These are phyloP conservation scores for Cinara cedri DNA, from an alignment of 2,888 invertebrate genomes.

Conservation along the genomic window DNA sequence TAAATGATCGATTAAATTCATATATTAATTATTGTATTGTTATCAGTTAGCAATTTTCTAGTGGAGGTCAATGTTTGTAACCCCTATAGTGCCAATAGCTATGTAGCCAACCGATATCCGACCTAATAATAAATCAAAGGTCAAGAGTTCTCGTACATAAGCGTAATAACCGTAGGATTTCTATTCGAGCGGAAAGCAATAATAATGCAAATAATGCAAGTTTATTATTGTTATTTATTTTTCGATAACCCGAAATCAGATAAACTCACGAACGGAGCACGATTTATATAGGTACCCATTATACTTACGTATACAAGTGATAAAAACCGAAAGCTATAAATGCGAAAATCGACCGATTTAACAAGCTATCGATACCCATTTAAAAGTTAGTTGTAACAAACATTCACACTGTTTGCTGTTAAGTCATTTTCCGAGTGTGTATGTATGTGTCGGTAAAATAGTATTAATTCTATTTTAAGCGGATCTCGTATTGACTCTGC, in stretches of 20 bases:
- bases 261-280: not conserved
- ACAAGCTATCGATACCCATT: no score
- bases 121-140: conserved; percentile 13
- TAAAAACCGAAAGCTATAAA: no score
- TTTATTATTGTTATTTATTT: conserved; percentile 2
- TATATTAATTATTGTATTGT: conserved; percentile 17
- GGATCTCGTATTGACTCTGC: no score
- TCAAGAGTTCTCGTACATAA: not conserved
- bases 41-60: conserved; percentile 24
- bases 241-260: not conserved
- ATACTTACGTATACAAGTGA: not conserved
- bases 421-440: no score
- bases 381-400: no score
- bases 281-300: not conserved
- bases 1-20: not conserved
- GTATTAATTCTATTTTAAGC: no score
- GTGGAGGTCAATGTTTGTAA: not conserved
- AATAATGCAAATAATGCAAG: not conserved
- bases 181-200: not conserved
- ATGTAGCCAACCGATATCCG: not conserved
- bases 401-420: no score
- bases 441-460: no score
- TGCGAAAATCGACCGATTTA: no score
- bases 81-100: not conserved
- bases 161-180: not conserved